Conservation (phyloP, 2,797 vertebrate genomes). For the Anguilla marmorata region DNA sequence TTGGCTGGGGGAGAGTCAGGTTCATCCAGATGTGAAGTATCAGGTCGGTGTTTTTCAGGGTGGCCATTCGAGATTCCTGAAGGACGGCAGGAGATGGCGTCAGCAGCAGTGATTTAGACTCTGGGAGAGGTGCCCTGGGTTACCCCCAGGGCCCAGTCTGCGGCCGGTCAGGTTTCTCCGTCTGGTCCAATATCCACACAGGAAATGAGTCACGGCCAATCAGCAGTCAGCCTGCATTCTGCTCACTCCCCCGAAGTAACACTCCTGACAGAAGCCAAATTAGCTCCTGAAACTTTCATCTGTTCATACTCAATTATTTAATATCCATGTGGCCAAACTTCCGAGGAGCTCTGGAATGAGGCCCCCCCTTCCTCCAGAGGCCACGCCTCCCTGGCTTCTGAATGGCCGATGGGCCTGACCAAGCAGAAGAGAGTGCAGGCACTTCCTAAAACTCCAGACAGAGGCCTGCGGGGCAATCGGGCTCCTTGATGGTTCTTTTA, state of each 20-base stretch:
- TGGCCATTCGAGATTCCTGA: constrained; percentile 61
- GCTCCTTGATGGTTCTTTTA: neutral
- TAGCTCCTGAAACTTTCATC: constrained; percentile 75
- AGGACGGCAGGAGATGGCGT: constrained; percentile 68
- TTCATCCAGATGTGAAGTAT: neutral
- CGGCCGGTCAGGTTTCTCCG: constrained; percentile 70
- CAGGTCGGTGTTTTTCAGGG: constrained; percentile 39
- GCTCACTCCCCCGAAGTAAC: constrained; percentile 63
- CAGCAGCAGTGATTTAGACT: constrained; percentile 63
- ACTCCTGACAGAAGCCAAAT: constrained; percentile 61
- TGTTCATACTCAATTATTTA: constrained; percentile 74
- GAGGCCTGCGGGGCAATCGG: neutral
- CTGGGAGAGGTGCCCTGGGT: constrained; percentile 60
- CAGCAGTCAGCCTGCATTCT: constrained; percentile 54
- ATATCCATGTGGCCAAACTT: constrained; percentile 67
- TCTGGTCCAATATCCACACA: constrained; percentile 51
- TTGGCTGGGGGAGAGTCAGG: neutral
- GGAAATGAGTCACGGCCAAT: constrained; percentile 72
- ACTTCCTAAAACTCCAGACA: constrained; percentile 1
- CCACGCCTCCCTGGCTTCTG: neutral
- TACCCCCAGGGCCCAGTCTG: constrained; percentile 69
- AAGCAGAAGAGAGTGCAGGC: neutral
- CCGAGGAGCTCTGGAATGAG: constrained; percentile 62
- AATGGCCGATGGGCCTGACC: neutral
- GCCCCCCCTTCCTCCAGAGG: constrained; percentile 42